Conservation (phyloP, 2,113 vertebrate genomes). For the Rhinogobius similis region DNA sequence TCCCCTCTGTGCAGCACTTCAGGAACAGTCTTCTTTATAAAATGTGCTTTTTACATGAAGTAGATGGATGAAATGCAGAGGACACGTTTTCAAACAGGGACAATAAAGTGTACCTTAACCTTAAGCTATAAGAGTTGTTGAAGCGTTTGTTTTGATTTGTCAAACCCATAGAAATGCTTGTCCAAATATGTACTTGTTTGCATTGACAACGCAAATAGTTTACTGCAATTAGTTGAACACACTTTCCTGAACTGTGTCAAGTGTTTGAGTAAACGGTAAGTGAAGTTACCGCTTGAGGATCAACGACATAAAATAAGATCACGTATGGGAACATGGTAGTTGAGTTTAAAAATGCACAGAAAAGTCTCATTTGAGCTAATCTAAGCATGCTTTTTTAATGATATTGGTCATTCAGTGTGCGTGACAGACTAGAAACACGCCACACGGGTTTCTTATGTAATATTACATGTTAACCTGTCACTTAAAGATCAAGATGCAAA, state of each 20-base stretch:
- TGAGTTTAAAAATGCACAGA: not conserved
- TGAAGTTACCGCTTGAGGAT: not conserved
- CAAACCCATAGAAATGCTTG: constrained; percentile 19
- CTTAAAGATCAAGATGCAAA: constrained; percentile 35
- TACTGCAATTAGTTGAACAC: not conserved
- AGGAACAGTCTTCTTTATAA: too few species aligned
- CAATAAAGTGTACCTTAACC: too few species aligned
- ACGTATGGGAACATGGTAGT: not conserved
- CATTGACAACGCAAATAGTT: constrained; percentile 20
- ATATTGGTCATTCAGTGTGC: constrained; percentile 15
- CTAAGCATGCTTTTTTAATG: not conserved
- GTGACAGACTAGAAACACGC: constrained; percentile 26
- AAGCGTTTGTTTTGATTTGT: not conserved
- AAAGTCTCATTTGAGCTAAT: not conserved
- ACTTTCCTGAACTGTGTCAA: not conserved
- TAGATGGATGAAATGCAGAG: too few species aligned
- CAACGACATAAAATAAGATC: not conserved
- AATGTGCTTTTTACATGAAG: too few species aligned
- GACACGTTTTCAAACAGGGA: too few species aligned
- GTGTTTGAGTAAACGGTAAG: not conserved
- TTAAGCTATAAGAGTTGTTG: not conserved
- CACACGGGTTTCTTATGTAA: constrained; percentile 33
- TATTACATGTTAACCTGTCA: constrained; percentile 36
- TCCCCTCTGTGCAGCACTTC: too few species aligned
- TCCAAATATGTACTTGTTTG: not conserved